These are phyloP conservation scores for Calliphora vicina DNA, from an alignment of 1,140 invertebrate genomes.

Conservation along the genomic window DNA sequence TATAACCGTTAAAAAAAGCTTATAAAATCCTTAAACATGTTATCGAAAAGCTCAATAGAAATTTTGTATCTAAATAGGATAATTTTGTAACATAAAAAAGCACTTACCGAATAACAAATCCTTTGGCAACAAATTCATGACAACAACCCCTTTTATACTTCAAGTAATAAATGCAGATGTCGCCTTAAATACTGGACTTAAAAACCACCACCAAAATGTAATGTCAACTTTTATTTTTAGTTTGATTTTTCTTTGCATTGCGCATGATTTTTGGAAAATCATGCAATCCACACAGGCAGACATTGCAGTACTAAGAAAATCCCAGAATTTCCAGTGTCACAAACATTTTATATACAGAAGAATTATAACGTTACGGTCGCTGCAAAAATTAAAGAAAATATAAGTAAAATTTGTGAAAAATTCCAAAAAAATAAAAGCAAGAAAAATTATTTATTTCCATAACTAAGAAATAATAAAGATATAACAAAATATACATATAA, in stretches of 20 bases:
- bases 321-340: constrained; percentile 28
- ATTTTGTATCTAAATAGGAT: too few relatives aligned
- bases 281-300: neutral
- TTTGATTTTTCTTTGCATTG: neutral
- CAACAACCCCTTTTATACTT: neutral
- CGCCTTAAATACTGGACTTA: neutral
- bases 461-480: neutral
- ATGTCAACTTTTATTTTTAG: neutral
- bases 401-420: constrained; percentile 19
- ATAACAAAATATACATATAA: neutral
- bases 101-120: neutral
- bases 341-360: constrained; percentile 26
- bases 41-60: too few relatives aligned
- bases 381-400: neutral
- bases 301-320: constrained; percentile 19
- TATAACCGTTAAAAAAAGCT: too few relatives aligned
- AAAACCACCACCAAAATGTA: neutral
- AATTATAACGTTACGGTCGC: constrained; percentile 1
- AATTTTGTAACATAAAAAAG: neutral
- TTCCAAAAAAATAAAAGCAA: neutral
- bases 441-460: neutral
- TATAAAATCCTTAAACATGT: too few relatives aligned
- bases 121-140: neutral
- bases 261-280: constrained; percentile 18
- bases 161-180: neutral